Conservation (phyloP, 2,113 vertebrate genomes). For the Ophthalmolycus amberensis region DNA sequence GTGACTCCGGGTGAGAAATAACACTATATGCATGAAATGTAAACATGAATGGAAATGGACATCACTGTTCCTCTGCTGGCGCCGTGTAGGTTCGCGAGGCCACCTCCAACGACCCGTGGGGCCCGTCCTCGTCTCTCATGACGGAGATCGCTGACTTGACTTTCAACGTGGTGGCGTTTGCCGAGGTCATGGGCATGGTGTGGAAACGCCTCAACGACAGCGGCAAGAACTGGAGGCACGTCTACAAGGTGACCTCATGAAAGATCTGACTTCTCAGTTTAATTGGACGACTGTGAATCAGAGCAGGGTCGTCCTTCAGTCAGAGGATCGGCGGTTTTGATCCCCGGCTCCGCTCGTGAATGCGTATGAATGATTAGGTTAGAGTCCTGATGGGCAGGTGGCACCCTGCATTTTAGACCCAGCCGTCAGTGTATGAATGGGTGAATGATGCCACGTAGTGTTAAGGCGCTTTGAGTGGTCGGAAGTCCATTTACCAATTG, state of each 20-base stretch:
- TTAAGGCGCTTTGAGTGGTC: not conserved
- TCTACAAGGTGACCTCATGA: constrained; percentile 87
- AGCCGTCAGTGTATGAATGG: not conserved
- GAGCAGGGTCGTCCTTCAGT: not conserved
- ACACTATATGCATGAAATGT: not conserved
- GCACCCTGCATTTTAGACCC: not conserved
- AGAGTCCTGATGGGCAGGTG: not conserved
- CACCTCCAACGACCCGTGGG: constrained; percentile 98
- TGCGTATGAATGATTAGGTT: not conserved
- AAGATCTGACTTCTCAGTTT: not conserved
- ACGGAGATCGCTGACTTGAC: constrained; percentile 96
- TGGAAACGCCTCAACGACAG: constrained; percentile 96
- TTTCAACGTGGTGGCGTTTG: constrained; percentile 94
- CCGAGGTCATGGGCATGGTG: constrained; percentile 98
- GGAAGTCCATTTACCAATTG: not conserved
- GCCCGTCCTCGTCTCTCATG: constrained; percentile 95
- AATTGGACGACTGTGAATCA: not conserved
- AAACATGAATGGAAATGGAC: not conserved
- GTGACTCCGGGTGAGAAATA: not conserved
- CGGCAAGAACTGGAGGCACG: constrained; percentile 97
- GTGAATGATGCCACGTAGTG: not conserved
- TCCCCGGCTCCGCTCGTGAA: not conserved
- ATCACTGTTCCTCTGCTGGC: not conserved
- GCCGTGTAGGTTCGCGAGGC: constrained; percentile 87
- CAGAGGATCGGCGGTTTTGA: not conserved